Conservation (phyloP, 2,113 vertebrate species). For the Plecotus auritus region DNA sequence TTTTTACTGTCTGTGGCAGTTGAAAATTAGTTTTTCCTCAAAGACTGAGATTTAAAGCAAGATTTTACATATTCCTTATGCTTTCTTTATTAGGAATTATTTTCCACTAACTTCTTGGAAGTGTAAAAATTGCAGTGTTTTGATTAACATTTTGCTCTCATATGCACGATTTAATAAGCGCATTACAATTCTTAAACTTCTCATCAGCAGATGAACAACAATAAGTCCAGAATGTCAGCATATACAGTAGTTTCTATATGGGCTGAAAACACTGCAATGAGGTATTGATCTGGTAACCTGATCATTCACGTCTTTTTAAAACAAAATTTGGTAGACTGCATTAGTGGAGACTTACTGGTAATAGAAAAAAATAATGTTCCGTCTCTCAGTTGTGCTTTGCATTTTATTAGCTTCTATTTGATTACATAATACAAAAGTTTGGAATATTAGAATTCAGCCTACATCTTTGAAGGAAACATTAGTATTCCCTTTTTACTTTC, state of each 20-base stretch:
- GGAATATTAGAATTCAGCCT: conserved; percentile 28
- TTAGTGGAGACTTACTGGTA: conserved; percentile 43
- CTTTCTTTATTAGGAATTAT: conserved; percentile 25
- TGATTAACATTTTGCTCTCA: not conserved
- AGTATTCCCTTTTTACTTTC: conserved; percentile 23
- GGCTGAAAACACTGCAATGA: conserved; percentile 23
- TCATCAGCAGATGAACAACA: conserved; percentile 38
- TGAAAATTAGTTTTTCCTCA: conserved; percentile 31
- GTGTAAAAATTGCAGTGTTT: conserved; percentile 28
- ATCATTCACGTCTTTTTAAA: conserved; percentile 37
- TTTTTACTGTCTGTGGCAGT: not conserved
- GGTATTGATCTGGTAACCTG: not conserved
- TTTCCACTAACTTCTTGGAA: conserved; percentile 21
- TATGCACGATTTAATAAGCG: not conserved
- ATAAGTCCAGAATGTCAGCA: not conserved
- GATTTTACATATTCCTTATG: conserved; percentile 10
- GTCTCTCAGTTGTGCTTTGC: not conserved
- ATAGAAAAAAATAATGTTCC: conserved; percentile 40
- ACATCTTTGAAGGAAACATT: conserved; percentile 32
- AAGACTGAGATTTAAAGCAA: conserved; percentile 48
- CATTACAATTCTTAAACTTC: conserved; percentile 27
- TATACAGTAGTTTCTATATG: conserved; percentile 33
- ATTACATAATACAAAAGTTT: conserved; percentile 11
- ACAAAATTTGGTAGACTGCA: conserved; percentile 27
- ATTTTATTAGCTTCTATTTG: conserved; percentile 51